Conservation (phyloP, 2,113 vertebrate genomes). For the Trinectes maculatus region DNA sequence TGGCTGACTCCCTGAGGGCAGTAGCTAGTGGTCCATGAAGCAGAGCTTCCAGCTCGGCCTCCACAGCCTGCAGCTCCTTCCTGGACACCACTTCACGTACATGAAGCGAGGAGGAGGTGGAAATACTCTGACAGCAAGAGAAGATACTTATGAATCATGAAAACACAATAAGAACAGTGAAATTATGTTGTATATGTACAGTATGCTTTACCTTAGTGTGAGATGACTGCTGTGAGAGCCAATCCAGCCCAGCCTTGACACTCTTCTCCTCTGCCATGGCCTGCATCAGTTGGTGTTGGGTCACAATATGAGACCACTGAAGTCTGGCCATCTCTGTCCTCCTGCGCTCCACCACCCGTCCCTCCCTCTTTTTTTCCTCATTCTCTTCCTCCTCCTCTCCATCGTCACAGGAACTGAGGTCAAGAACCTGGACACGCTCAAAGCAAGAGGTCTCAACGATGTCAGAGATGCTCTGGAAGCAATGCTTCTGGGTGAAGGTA, state of each 20-base stretch:
- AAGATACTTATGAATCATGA: background rate
- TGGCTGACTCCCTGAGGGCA: slow-evolving; percentile 84
- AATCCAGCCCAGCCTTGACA: slow-evolving; percentile 79
- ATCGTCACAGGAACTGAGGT: slow-evolving; percentile 72
- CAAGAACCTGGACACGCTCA: slow-evolving; percentile 81
- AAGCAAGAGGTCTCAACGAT: slow-evolving; percentile 82
- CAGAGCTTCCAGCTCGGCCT: slow-evolving; percentile 82
- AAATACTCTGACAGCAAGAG: slow-evolving; percentile 69
- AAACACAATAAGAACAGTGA: background rate
- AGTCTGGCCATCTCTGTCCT: slow-evolving; percentile 84
- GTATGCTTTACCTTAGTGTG: slow-evolving; percentile 79
- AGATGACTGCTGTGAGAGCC: slow-evolving; percentile 78
- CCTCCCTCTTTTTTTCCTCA: slow-evolving; percentile 53
- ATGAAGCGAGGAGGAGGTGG: slow-evolving; percentile 67
- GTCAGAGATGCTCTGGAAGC: slow-evolving; percentile 80
- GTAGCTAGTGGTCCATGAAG: slow-evolving; percentile 81
- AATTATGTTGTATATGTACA: too few species aligned
- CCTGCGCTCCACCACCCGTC: slow-evolving; percentile 63
- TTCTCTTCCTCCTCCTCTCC: slow-evolving; percentile 47
- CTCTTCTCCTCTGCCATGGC: slow-evolving; percentile 82
- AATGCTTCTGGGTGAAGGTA: slow-evolving; percentile 81
- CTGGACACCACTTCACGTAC: slow-evolving; percentile 78
- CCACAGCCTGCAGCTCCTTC: slow-evolving; percentile 81
- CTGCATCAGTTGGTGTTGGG: slow-evolving; percentile 85
- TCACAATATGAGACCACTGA: slow-evolving; percentile 85